These are phyloP conservation scores for Pardosa pseudoannulata DNA, from an alignment of 2,888 invertebrate species.

Conservation along the genomic window DNA sequence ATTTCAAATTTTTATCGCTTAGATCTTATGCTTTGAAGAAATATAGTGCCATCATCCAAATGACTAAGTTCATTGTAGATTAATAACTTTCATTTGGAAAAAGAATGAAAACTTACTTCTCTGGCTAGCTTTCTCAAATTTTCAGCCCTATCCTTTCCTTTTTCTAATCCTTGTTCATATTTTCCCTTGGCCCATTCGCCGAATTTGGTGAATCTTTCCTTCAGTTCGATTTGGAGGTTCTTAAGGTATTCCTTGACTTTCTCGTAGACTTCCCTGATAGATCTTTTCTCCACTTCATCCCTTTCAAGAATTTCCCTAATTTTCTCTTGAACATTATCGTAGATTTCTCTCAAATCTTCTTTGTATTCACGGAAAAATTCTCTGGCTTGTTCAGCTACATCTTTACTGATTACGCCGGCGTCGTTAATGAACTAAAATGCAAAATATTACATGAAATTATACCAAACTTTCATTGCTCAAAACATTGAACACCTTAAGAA, in stretches of 20 bases:
- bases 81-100: too few relatives aligned
- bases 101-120: conserved; percentile 31
- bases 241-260: conserved; percentile 65
- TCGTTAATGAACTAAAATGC: conserved; percentile 46
- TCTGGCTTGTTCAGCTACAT: conserved; percentile 49
- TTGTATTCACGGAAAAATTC: conserved; percentile 56
- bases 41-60: too few relatives aligned
- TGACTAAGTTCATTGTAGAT: too few relatives aligned
- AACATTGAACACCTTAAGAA: too few relatives aligned
- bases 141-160: conserved; percentile 39
- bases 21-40: too few relatives aligned
- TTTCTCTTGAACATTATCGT: conserved; percentile 39
- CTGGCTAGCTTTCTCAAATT: conserved; percentile 56
- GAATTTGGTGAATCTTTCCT: conserved; percentile 67
- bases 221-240: conserved; percentile 46
- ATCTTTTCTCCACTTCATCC: conserved; percentile 14
- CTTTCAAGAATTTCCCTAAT: conserved; percentile 24
- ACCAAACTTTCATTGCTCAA: neutral
- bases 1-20: too few relatives aligned
- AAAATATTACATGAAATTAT: too few relatives aligned
- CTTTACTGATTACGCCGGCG: conserved; percentile 40
- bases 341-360: conserved; percentile 42
- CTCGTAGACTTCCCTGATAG: conserved; percentile 51
- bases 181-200: conserved; percentile 55
- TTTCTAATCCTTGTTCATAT: conserved; percentile 45